These are phyloP conservation scores for Enteromius fasciolatus DNA, from an alignment of 2,797 vertebrate species.

Conservation along the genomic window DNA sequence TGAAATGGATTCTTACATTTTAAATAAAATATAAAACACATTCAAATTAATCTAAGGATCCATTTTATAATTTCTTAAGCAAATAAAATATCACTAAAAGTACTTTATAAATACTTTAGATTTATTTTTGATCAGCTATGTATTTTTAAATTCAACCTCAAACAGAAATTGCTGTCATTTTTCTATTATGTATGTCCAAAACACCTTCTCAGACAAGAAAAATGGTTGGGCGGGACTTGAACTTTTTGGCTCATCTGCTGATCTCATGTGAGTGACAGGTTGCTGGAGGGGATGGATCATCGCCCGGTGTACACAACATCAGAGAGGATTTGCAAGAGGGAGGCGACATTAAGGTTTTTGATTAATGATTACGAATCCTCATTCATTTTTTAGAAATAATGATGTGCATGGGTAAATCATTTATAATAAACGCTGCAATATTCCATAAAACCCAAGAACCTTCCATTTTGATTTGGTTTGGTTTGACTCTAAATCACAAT, in stretches of 20 bases:
- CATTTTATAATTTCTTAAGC: neutral
- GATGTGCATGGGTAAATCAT: neutral
- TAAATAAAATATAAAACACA: neutral
- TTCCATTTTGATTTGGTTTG: neutral
- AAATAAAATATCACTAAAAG: neutral
- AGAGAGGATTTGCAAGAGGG: neutral
- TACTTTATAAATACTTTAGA: neutral
- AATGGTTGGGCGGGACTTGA: neutral
- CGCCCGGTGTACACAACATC: neutral
- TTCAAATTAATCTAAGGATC: neutral
- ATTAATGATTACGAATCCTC: neutral
- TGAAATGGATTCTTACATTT: neutral
- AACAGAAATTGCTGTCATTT: neutral
- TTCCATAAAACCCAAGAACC: neutral
- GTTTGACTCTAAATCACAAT: constrained; percentile 15
- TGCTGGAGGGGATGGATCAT: constrained; percentile 7
- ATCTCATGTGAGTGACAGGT: constrained; percentile 17
- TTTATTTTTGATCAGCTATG: neutral
- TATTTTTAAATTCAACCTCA: neutral
- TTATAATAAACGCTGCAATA: neutral
- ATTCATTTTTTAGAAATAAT: neutral
- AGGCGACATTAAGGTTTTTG: neutral
- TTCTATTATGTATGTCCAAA: neutral
- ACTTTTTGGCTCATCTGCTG: neutral
- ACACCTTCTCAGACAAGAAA: neutral